These are phyloP conservation scores for Galerucella nymphaeae DNA, from an alignment of 2,888 invertebrate genomes.

Conservation along the genomic window DNA sequence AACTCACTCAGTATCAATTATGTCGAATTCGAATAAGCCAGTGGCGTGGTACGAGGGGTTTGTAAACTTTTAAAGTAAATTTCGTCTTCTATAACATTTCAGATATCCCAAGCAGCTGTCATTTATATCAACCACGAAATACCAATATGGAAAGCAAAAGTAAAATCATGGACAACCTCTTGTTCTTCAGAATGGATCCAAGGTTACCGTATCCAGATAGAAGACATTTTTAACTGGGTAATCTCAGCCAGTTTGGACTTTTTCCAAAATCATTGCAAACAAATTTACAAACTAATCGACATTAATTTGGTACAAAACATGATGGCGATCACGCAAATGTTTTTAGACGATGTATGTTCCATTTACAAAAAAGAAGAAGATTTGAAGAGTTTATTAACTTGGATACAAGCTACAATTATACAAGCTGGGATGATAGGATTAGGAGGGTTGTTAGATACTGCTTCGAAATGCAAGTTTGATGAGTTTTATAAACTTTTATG, in stretches of 20 bases:
- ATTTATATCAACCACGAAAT: conserved; percentile 70
- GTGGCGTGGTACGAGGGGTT: too few relatives aligned
- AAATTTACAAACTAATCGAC: conserved; percentile 58
- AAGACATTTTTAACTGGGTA: conserved; percentile 68
- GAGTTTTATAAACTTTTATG: conserved; percentile 61
- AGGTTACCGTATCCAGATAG: conserved; percentile 53
- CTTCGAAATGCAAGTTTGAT: conserved; percentile 62
- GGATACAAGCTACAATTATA: conserved; percentile 68
- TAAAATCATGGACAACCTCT: conserved; percentile 65
- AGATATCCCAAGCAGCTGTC: conserved; percentile 73
- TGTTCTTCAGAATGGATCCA: conserved; percentile 52
- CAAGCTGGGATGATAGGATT: conserved; percentile 80
- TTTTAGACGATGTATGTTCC: conserved; percentile 57
- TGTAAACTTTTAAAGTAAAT: too few relatives aligned
- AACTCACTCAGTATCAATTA: too few relatives aligned
- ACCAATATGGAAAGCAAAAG: conserved; percentile 69
- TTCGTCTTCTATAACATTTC: conserved; percentile 35
- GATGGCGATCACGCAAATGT: conserved; percentile 60
- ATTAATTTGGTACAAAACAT: conserved; percentile 60
- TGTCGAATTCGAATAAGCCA: too few relatives aligned
- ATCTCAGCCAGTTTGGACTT: conserved; percentile 69
- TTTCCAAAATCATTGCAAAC: conserved; percentile 65
- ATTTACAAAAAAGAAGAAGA: conserved; percentile 56
- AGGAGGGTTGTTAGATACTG: conserved; percentile 71
- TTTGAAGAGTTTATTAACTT: conserved; percentile 65